A percentile compares a stretch with the other conserved stretches of the same genome.
Conservation (phyloP, 2,797 vertebrate species). For the Syngnathus acus region DNA sequence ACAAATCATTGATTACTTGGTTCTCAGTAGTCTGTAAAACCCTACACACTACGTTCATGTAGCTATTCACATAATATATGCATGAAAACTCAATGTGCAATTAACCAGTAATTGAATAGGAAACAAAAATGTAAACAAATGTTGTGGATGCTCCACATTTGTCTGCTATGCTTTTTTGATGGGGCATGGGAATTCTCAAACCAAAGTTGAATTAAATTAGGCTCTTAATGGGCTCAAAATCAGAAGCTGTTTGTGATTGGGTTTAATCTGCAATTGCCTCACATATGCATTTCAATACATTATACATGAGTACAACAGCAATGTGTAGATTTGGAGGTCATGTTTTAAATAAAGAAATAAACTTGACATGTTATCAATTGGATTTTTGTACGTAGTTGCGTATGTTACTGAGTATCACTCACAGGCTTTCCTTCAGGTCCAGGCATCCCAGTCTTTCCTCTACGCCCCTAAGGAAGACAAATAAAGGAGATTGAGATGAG, state of each 20-base stretch:
- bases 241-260: neutral
- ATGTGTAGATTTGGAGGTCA: neutral
- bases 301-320: neutral
- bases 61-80: neutral
- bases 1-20: neutral
- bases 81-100: neutral
- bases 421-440: conserved; percentile 81
- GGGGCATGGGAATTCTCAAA: neutral
- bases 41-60: neutral
- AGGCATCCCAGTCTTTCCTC: conserved; percentile 82
- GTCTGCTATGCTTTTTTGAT: neutral
- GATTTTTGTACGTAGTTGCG: neutral
- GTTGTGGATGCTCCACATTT: neutral
- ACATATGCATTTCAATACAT: neutral
- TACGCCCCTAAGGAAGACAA: conserved; percentile 73
- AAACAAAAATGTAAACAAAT: neutral
- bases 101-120: neutral
- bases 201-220: neutral
- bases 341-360: no score
- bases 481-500: conserved; percentile 27
- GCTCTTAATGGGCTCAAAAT: neutral
- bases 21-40: neutral
- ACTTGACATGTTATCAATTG: neutral
- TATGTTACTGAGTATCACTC: conserved; percentile 59
- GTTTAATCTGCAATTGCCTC: neutral